Evolutionary conservation across 2,113 vertebrate genomes (phyloP), one percentile per base, ranked within the genome.

Genomic region (Peromyscus maniculatus): DNA sequence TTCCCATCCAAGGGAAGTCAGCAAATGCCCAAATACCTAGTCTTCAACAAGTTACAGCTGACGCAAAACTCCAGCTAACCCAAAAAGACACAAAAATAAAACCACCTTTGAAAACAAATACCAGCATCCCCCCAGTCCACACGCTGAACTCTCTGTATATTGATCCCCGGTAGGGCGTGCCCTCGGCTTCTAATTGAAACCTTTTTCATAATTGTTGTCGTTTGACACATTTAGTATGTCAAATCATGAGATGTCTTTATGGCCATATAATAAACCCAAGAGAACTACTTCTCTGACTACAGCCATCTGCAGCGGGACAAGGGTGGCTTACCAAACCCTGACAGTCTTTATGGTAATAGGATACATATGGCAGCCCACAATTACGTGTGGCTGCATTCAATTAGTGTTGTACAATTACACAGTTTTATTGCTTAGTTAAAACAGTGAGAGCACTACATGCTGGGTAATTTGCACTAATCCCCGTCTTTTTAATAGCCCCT

Each of bases 391-490:
- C 98, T 98, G 98, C 98, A 98, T 99, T 99, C 98, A 99, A 99
- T 99, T 99, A 99, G 97, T 98, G 98, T 97, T 98, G 98, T 98
- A 97, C 98, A 98, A 98, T 99, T 98, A 98, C 98, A 96, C 98
- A 97, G 98, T 98, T 99, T 99, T 99, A 99, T 98, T 98, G 98
- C 98, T 98, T 98, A 98, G 98, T 99, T 99, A 98, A 98, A 98
- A 98, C 98, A 98, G 98, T 98, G 98, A 98, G 98, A 98, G 98
- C 98, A 98, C 96, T 98, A 97, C 98, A 94, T 98, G 97, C 97
- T 93, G 86, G 98, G 97, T 98, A 98, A 98, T 98, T 98, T 98
- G 98, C 98, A 99, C 98, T 98, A 98, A 99, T 98, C 97, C 93
- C 89, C 95, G 43, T 98, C 98, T 98, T 97, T 98, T 98, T 98